These are phyloP conservation scores for Siniperca scherzeri DNA, from an alignment of 2,797 vertebrate species.

Conservation along the genomic window DNA sequence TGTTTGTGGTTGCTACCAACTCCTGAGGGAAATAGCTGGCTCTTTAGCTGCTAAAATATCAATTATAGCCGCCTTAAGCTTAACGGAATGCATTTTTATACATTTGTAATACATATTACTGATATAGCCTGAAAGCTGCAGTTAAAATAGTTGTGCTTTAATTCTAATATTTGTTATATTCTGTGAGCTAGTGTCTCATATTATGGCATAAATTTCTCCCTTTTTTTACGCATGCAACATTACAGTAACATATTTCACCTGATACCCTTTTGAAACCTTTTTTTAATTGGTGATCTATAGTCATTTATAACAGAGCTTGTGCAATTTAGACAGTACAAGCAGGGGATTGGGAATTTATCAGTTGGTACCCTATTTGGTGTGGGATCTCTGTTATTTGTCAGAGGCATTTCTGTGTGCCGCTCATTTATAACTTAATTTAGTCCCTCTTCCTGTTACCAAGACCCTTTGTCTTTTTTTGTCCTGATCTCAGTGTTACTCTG, in stretches of 20 bases:
- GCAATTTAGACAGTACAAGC: not conserved
- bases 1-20: not conserved
- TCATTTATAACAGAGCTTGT: not conserved
- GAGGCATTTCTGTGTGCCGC: not conserved
- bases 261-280: not conserved
- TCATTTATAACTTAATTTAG: slow-evolving; percentile 30
- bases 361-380: too few relatives aligned
- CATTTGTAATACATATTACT: not conserved
- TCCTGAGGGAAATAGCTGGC: not conserved
- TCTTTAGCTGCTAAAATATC: not conserved
- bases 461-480: slow-evolving; percentile 55
- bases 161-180: not conserved
- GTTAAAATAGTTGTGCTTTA: not conserved
- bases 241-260: not conserved
- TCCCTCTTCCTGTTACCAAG: slow-evolving; percentile 37
- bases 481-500: slow-evolving; percentile 32
- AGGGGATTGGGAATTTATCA: not conserved
- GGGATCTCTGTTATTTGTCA: not conserved
- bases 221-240: not conserved
- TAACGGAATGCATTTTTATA: not conserved
- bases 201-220: not conserved
- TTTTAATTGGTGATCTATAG: not conserved
- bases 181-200: not conserved
- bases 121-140: not conserved
- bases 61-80: not conserved